phyloP scores from a whole-genome alignment of 2,797 vertebrate genomes.

The Choloepus didactylus region DNA sequence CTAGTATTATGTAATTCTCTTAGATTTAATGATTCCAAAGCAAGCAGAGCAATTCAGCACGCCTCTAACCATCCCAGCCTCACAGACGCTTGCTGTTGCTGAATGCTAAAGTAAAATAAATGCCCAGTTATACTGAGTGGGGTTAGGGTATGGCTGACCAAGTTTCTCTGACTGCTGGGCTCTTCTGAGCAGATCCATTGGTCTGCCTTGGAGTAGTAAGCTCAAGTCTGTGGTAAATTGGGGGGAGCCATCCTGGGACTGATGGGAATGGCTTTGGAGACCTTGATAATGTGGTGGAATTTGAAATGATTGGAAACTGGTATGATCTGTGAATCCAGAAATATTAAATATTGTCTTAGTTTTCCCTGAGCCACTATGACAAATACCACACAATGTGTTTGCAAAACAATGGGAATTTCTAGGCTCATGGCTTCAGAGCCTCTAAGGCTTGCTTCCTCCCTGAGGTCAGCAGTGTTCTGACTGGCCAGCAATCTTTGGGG shows the following conservation, averaged over 20 bases:
- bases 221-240: background rate
- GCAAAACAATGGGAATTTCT: too few species aligned
- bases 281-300: background rate
- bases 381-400: too few species aligned
- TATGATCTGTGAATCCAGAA: background rate
- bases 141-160: background rate
- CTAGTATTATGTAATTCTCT: background rate
- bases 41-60: background rate
- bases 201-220: background rate
- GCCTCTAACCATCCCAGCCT: background rate
- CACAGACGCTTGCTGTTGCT: background rate
- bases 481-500: too few species aligned
- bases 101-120: slow-evolving; percentile 27
- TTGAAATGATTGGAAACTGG: background rate
- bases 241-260: background rate
- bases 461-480: too few species aligned
- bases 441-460: too few species aligned
- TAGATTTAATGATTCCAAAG: background rate
- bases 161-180: background rate
- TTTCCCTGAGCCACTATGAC: too few species aligned
- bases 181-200: background rate
- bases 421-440: too few species aligned
- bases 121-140: background rate
- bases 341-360: background rate
- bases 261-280: background rate